Base-by-base conservation (phyloP, 2,797 vertebrate genomes). In the Anisognathus igniventris region DNA sequence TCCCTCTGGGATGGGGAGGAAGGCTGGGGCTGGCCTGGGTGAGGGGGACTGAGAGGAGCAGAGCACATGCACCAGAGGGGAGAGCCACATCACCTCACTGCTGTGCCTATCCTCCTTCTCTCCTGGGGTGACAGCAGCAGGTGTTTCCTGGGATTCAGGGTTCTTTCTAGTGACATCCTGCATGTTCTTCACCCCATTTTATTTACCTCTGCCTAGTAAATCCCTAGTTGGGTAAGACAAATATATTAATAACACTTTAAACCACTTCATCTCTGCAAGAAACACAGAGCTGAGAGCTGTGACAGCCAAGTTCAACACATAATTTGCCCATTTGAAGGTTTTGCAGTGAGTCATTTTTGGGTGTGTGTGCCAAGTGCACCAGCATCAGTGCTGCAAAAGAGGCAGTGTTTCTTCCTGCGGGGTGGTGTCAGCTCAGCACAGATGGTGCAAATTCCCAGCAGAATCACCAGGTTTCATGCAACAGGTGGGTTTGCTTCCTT, bases 351-450 rank as follows among this genome's bases (percentile, higher is more conserved):
- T 91, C 14, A 62, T 50, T 73, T 47, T 39, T 3, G 30, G 31
- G 16, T 74, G 42, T 2, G 2, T 4, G 7, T 22, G 60, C 67
- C 79, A 58, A 86, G 35, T 1, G 22, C 10, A 0, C n/a, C 0
- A 0, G 57, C 53, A 54, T 20, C 22, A 27, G 28, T 5, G 23
- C 53, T 88, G 76, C 20, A 9, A 44, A 8, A 44, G 14, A 51
- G 48, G 72, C 22, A 56, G 23, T 1, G 21, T 31, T 90, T 70
- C 64, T 53, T 57, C 54, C 86, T 61, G 42, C 0, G 0, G 25
- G 60, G 42, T 39, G 60, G 20, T 86, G 31, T 57, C 2, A 0
- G 67, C 30, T 72, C 62, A 75, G 77, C 84, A 61, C 71, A 85
- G 78, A 68, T 60, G 75, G 56, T 70, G 31, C 24, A 39, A 42